Conservation (phyloP, 1,140 invertebrate genomes). For the Pentalonia nigronervosa region DNA sequence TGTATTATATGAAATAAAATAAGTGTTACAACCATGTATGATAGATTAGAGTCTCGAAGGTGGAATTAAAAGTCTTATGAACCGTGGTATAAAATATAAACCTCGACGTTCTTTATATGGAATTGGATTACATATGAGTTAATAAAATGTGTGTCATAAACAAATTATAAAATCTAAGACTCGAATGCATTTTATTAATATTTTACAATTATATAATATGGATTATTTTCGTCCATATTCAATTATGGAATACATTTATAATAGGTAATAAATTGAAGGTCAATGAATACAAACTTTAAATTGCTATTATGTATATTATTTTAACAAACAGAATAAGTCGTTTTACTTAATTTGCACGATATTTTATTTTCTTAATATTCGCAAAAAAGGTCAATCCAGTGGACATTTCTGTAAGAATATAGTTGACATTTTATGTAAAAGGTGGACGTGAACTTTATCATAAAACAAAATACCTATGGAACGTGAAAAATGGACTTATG, state of each 20-base stretch:
- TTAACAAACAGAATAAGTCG: neutral
- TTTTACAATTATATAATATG: neutral
- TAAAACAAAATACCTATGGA: neutral
- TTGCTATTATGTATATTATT: neutral
- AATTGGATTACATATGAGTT: neutral
- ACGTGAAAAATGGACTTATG: neutral
- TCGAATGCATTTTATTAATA: neutral
- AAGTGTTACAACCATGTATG: neutral
- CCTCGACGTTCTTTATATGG: neutral
- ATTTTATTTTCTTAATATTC: conserved; percentile 42
- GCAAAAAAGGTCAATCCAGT: conserved; percentile 48
- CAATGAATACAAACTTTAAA: neutral
- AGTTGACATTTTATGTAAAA: conserved; percentile 54
- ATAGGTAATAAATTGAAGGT: neutral
- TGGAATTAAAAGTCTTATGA: no score
- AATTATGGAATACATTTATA: neutral
- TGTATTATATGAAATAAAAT: neutral
- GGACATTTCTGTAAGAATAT: conserved; percentile 51
- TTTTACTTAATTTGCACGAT: conserved; percentile 17
- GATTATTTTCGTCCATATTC: neutral
- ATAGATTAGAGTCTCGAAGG: neutral
- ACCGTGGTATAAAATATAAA: neutral
- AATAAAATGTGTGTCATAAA: neutral
- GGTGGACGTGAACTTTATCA: conserved; percentile 52
- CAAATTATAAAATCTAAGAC: neutral